Conservation (phyloP, 2,797 vertebrate species). For the Pseudotriccus pelzelni region DNA sequence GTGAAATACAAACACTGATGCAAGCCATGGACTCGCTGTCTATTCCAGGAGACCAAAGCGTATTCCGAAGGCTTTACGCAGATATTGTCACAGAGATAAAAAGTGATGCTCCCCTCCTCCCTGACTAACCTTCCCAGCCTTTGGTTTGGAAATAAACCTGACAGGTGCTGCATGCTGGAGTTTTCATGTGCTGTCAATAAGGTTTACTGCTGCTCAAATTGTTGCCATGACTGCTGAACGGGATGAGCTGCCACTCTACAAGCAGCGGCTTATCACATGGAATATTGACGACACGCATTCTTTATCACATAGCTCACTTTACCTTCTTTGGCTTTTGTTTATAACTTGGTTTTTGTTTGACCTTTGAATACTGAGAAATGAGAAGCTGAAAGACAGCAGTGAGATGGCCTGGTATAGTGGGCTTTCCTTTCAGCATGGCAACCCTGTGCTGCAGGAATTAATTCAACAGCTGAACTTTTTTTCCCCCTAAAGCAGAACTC, state of each 20-base stretch:
- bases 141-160: constrained; percentile 10
- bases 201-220: background rate
- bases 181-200: background rate
- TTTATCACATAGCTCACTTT: constrained; percentile 10
- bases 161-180: background rate
- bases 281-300: background rate
- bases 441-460: background rate
- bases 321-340: background rate
- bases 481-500: background rate
- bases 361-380: constrained; percentile 26
- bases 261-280: background rate
- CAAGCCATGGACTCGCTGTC: background rate
- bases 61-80: background rate
- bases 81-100: background rate
- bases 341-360: constrained; percentile 19
- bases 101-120: background rate
- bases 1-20: background rate
- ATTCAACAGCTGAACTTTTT: background rate
- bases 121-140: background rate
- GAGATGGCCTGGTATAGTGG: background rate
- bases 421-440: background rate
- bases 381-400: background rate
- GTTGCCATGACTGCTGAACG: background rate
- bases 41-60: background rate
- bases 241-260: background rate